Evolutionary conservation across 30 jellyfish, hydroid and myxozoan species (phyloP), one percentile per base, ranked within the genome.

Genomic region (Aurelia sp.): DNA sequence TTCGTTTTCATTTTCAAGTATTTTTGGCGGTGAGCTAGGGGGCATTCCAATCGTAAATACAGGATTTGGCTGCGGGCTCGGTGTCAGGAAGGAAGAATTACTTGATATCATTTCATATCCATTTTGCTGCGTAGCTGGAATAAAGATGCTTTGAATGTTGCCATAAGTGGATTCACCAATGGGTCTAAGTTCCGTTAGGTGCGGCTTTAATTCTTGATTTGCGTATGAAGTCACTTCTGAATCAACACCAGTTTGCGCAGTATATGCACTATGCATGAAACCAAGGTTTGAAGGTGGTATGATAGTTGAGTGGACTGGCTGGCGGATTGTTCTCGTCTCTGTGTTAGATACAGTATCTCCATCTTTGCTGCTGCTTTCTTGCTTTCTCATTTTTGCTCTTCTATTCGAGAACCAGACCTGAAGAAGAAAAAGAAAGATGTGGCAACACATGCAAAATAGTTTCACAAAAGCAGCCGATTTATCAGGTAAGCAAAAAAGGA

Each of bases 391-490:
- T 63, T 96, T 96, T 13, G 99, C 99, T 69, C 99, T 74, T 79
- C 97, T 80, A 84, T 96, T 96, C 31, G 97, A 88, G 74, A 96
- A 96, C 99, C 99, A 96, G 6, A 96, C 99, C 99, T 96, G 22
- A 16, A 74, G 33, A 40, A 59, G 33, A 59, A 0, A 44, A 44
- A 44, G 2, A 4, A 0, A n/a, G n/a, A n/a, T n/a, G n/a, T n/a
- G n/a, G n/a, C n/a, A n/a, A n/a, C 55, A 7, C 55, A 44, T 16
- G 55, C 55, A 44, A 44, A 44, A 44, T 44, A 44, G 16, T 2
- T 44, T 44, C 3, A 1, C 55, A 44, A 44, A 38, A 38, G 50
- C 50, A 38, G 10, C 50, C 50, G 7, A 5, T 38, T 7, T 38
- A 7, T 38, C 50, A 38, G 9, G 50, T 38, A 7, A 38, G 50